These are phyloP conservation scores for Tetraodon nigroviridis DNA, from an alignment of 2,113 vertebrate genomes.

Conservation along the genomic window DNA sequence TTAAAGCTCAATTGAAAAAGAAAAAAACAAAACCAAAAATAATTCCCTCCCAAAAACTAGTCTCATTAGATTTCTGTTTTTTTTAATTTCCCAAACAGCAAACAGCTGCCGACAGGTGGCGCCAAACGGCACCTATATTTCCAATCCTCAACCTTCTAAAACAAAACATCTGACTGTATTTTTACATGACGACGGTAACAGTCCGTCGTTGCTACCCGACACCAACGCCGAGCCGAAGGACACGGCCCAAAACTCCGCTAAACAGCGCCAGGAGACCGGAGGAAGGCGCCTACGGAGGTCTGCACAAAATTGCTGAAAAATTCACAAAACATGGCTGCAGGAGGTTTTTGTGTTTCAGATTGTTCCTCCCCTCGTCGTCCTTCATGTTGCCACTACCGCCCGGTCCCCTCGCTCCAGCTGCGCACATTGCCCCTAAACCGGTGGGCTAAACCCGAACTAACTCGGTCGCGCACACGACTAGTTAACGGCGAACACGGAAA, in stretches of 20 bases:
- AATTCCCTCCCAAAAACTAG: slow-evolving; percentile 28
- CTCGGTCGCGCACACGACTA: slow-evolving; percentile 30
- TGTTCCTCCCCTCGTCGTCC: slow-evolving; percentile 71
- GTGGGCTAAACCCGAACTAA: slow-evolving; percentile 13
- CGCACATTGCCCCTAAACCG: slow-evolving; percentile 4
- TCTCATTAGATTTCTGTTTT: slow-evolving; percentile 55
- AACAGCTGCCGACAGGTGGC: slow-evolving; percentile 85
- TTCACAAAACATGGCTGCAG: slow-evolving; percentile 81
- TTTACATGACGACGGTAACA: slow-evolving; percentile 20
- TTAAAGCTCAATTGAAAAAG: not conserved
- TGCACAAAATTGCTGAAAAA: slow-evolving; percentile 69
- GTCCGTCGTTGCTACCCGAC: not conserved
- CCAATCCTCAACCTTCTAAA: slow-evolving; percentile 55
- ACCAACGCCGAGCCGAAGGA: not conserved
- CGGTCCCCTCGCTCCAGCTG: slow-evolving; percentile 24
- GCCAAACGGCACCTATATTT: slow-evolving; percentile 72
- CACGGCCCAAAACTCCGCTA: not conserved
- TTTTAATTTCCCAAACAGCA: slow-evolving; percentile 66
- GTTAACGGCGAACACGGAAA: slow-evolving; percentile 51
- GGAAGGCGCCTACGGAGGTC: slow-evolving; percentile 45
- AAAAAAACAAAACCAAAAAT: too few relatives aligned
- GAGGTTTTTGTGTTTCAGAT: slow-evolving; percentile 77
- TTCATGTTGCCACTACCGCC: slow-evolving; percentile 59
- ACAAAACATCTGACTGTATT: slow-evolving; percentile 41
- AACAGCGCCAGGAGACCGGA: not conserved